A percentile compares a stretch with the other conserved stretches of the same genome.
Evolutionary conservation across 2,797 vertebrate genomes (phyloP).

Genomic region (Myiotriccus ornatus): DNA sequence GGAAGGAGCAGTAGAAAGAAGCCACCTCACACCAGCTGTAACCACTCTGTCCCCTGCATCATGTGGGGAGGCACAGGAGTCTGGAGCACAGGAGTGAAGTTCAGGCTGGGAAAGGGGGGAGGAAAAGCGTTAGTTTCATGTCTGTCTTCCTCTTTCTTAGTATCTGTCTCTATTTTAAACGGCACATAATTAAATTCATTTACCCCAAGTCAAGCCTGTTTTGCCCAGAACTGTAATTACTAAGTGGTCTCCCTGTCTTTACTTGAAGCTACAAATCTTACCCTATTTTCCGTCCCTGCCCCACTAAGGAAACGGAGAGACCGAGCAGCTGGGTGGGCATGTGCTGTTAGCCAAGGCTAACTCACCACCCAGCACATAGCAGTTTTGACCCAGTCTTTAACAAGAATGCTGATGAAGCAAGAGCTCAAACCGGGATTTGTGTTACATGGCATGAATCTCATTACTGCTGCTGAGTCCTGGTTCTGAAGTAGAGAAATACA

Average conservation of each 20-base stretch:
- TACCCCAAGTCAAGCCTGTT: background rate
- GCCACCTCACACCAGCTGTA: accelerated
- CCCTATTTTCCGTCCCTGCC: background rate
- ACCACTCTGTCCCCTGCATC: accelerated
- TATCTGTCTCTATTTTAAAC: background rate
- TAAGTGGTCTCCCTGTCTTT: background rate
- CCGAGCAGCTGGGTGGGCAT: background rate
- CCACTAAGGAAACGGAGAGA: background rate
- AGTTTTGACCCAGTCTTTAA: background rate
- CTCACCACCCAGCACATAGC: background rate
- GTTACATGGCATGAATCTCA: background rate
- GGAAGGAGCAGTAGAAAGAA: background rate
- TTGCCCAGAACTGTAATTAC: background rate
- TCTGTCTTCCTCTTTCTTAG: background rate
- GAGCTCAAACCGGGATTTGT: background rate
- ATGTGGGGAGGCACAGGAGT: accelerated
- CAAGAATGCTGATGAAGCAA: background rate
- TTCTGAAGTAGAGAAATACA: background rate
- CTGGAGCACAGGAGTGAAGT: background rate
- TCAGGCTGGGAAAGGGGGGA: background rate
- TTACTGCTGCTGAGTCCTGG: background rate
- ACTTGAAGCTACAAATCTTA: background rate
- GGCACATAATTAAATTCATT: background rate
- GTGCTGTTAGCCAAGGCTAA: background rate
- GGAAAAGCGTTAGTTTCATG: background rate